Conservation (phyloP, 2,888 invertebrate genomes). For the Tenthredo scrophulariae region DNA sequence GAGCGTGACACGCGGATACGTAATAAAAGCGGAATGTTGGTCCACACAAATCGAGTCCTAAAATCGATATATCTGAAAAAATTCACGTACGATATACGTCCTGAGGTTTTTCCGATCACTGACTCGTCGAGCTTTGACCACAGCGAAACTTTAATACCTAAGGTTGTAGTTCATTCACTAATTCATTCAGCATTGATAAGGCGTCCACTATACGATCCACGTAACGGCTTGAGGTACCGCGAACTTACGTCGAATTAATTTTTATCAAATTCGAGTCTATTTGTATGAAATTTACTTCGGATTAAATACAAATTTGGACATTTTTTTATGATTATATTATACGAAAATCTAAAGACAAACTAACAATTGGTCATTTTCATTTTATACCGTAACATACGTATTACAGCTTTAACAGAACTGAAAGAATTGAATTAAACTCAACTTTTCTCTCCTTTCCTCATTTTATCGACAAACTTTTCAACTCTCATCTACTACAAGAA, state of each 20-base stretch:
- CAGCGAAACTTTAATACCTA: neutral
- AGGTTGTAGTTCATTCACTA: neutral
- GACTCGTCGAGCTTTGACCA: neutral
- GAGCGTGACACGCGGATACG: neutral
- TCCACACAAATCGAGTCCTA: neutral
- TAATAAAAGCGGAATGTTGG: constrained; percentile 20
- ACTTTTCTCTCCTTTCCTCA: neutral
- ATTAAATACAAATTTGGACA: neutral
- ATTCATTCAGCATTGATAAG: constrained; percentile 24
- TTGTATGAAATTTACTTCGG: neutral
- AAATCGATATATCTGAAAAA: neutral
- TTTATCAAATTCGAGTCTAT: neutral
- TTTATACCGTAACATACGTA: neutral
- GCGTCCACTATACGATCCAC: neutral
- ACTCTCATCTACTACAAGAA: neutral
- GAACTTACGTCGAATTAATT: neutral
- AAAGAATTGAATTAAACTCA: neutral
- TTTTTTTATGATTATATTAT: neutral
- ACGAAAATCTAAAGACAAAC: neutral
- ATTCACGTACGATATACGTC: neutral
- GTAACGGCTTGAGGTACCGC: neutral
- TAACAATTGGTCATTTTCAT: neutral
- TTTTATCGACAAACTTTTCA: constrained; percentile 2
- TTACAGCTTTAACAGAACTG: neutral
- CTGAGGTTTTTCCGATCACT: neutral